A percentile compares a stretch with the other conserved stretches of the same genome.
Evolutionary conservation across 2,888 invertebrate species (phyloP).

Genomic region (Hofmannophila pseudospretella): DNA sequence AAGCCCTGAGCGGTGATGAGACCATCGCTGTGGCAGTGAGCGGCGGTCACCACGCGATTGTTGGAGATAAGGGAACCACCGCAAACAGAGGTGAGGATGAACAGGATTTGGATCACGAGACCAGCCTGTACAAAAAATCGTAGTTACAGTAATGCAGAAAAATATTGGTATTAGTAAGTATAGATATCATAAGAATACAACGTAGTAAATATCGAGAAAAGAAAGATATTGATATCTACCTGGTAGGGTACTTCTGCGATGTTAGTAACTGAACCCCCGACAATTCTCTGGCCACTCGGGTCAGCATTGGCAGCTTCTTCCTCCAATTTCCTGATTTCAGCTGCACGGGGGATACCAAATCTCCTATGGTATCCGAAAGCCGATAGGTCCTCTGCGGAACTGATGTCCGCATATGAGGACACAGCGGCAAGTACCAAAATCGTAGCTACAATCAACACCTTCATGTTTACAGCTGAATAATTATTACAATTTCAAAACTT

Average conservation of each 20-base stretch:
- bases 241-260: constrained; percentile 44
- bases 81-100: constrained; percentile 39
- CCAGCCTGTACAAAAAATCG: constrained; percentile 32
- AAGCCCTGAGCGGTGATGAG: constrained; percentile 26
- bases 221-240: too few species aligned
- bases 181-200: too few species aligned
- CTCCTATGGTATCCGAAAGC: constrained; percentile 37
- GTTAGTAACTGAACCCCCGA: constrained; percentile 35
- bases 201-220: too few species aligned
- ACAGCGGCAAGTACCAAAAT: constrained; percentile 12
- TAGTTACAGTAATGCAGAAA: too few species aligned
- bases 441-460: constrained; percentile 7
- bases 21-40: constrained; percentile 42
- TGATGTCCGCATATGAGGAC: constrained; percentile 10
- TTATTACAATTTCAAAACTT: background rate
- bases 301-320: constrained; percentile 16
- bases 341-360: constrained; percentile 40
- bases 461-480: constrained; percentile 15
- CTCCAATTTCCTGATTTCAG: constrained; percentile 30
- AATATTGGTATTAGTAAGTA: too few species aligned
- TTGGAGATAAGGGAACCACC: constrained; percentile 36
- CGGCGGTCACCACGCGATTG: constrained; percentile 37
- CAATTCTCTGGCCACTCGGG: constrained; percentile 28
- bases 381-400: constrained; percentile 19
- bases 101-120: constrained; percentile 35